Evolutionary conservation across 2,113 vertebrate genomes (phyloP), one percentile per base, ranked within the genome.

Genomic region (Peromyscus polionotus): DNA sequence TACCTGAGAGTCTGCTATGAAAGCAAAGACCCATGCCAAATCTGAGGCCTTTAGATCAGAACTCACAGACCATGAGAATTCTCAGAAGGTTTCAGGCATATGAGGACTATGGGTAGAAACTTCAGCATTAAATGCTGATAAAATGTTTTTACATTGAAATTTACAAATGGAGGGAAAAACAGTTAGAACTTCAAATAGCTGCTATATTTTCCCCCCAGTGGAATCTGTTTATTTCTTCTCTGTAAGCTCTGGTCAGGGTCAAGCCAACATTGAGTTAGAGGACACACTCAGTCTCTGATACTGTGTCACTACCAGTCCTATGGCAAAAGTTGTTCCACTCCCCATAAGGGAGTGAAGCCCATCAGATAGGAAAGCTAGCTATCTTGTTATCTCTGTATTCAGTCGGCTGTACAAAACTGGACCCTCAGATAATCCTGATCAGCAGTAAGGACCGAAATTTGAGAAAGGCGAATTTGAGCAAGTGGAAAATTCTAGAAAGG

Each of bases 401-500:
- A 90, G 94, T 75, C 95, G 83, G 93, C 94, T 94, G 77, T 86
- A 92, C 81, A 95, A 94, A 96, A 96, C 92, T 86, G 90, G 97
- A 54, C 94, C 73, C 42, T 14, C 85, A 94, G 94, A 97, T 95
- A 91, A 90, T 84, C 83, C 59, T 95, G 57, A 97, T 88, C 59
- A 70, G 59, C 65, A 93, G 57, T 96, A 81, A 95, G 90, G 91
- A 77, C 42, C 86, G 97, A 95, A 97, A 97, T 93, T 75, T 88
- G 95, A 98, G 96, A 61, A 97, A 83, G 91, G 90, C 73, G 81
- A 92, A 95, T 97, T 96, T 90, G 94, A 96, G 86, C 68, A 94
- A 76, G 91, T 97, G 97, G 97, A 98, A 98, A 97, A 97, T 96
- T 95, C 95, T 97, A 70, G 95, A 94, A 97, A 98, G 93, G 61